phyloP scores from a whole-genome alignment of 2,113 vertebrate genomes.

The Falcunculus frontatus region DNA sequence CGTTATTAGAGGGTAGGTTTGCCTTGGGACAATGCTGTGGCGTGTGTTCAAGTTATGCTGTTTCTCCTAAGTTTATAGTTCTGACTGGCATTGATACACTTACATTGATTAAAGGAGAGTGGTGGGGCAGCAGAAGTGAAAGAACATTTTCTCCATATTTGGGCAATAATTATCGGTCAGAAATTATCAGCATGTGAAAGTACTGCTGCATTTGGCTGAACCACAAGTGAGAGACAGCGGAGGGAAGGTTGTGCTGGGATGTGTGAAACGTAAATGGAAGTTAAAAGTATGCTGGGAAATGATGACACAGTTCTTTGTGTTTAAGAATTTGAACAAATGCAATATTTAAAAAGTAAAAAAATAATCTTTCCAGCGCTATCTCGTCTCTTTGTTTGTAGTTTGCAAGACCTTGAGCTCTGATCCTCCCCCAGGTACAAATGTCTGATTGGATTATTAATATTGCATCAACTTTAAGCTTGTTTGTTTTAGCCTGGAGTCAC shows the following conservation, averaged over 20 bases:
- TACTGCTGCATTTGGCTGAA: background rate
- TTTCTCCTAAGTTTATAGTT: background rate
- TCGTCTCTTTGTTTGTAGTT: constrained; percentile 41
- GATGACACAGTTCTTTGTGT: background rate
- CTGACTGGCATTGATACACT: background rate
- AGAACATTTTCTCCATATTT: background rate
- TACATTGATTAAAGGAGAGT: background rate
- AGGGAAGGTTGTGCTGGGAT: background rate
- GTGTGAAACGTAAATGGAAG: background rate
- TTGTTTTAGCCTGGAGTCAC: constrained; percentile 39
- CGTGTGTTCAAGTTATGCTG: background rate
- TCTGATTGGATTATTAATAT: constrained; percentile 69
- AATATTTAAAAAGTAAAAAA: background rate
- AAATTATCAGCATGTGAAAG: background rate
- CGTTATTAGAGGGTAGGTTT: background rate
- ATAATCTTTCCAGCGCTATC: background rate
- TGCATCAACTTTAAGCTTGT: constrained; percentile 55
- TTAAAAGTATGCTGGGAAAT: background rate
- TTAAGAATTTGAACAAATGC: background rate
- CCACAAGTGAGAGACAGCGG: background rate
- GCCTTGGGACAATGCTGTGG: background rate
- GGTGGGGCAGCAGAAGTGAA: background rate
- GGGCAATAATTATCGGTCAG: background rate
- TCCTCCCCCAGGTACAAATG: constrained; percentile 57
- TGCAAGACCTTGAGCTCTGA: constrained; percentile 59